Evolutionary conservation across 1,140 invertebrate species (phyloP), one percentile per base, ranked within the genome.

Genomic region (Ceratina australensis): DNA sequence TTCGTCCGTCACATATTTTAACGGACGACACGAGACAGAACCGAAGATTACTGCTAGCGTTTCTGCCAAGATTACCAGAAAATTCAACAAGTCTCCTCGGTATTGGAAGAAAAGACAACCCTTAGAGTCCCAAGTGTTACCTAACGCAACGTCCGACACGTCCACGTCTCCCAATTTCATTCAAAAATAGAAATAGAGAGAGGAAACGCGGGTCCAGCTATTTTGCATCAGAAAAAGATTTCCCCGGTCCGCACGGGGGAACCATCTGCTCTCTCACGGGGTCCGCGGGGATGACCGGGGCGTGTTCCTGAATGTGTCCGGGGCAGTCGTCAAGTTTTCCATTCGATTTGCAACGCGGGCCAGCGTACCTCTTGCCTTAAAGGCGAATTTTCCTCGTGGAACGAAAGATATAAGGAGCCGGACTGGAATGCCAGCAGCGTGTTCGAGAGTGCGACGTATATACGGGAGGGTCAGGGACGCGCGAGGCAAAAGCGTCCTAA

Each of bases 401-500:
- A 66, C 47, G 61, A 67, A 65, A 66, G 71, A 66, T 60, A 66
- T 60, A 52, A 61, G 75, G 12, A 50, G 42, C 15, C 20, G 59
- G 69, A 73, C 42, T 61, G 24, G 20, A 22, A 20, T 26, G 20
- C 33, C 24, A 42, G 28, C 20, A 47, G 28, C 50, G 54, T n/a
- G 24, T 57, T 49, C 61, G 72, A 72, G 18, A 18, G 47, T 28
- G 5, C 33, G 49, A 56, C 12, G 33, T 42, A 42, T 42, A 42
- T 42, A 42, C 33, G 33, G 66, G 0, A 26, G 33, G 42, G 75
- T 50, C 61, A 60, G 49, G 79, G 50, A 78, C 66, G 26, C 28
- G 42, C 7, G 47, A 15, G 50, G 72, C 73, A 79, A 89, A 88
- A 87, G 81, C 79, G 79, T 89, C 81, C 82, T 91, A 91, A 91